These are phyloP conservation scores for Antitype chi DNA, from an alignment of 2,888 invertebrate genomes.

Conservation along the genomic window DNA sequence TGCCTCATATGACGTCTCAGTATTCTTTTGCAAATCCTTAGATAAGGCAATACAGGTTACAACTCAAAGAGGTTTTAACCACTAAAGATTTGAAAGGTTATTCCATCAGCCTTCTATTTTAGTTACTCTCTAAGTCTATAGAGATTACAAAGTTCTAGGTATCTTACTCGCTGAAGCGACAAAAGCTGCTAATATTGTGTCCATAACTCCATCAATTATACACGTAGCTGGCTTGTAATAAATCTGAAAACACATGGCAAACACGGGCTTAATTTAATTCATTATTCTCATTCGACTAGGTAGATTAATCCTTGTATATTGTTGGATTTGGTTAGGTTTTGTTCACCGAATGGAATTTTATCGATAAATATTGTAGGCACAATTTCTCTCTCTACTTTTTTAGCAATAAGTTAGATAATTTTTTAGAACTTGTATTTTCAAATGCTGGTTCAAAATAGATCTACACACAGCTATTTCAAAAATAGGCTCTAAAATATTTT, in stretches of 20 bases:
- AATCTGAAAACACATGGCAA: conserved; percentile 75
- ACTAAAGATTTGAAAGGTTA: conserved; percentile 3
- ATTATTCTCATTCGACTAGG: conserved; percentile 64
- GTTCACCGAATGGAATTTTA: neutral
- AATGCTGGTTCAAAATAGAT: neutral
- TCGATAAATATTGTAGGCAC: conserved; percentile 5
- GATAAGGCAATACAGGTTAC: neutral
- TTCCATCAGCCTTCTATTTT: neutral
- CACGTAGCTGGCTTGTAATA: conserved; percentile 89
- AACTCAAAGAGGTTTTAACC: conserved; percentile 3
- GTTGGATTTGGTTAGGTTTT: conserved; percentile 29
- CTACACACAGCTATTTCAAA: neutral
- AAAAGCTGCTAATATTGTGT: conserved; percentile 87
- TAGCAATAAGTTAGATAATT: too few relatives aligned
- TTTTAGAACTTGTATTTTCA: neutral
- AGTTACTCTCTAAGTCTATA: neutral
- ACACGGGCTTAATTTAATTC: conserved; percentile 55
- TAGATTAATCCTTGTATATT: conserved; percentile 43
- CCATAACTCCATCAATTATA: conserved; percentile 88
- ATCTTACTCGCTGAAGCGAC: conserved; percentile 85
- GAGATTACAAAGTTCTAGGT: conserved; percentile 11
- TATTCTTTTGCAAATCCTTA: neutral
- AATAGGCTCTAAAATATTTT: neutral
- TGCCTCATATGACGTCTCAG: neutral
- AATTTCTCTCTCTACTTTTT: neutral